A percentile compares a stretch with the other conserved stretches of the same genome.
Conservation (phyloP, 2,888 invertebrate genomes). For the Podotricha telesiphe region DNA sequence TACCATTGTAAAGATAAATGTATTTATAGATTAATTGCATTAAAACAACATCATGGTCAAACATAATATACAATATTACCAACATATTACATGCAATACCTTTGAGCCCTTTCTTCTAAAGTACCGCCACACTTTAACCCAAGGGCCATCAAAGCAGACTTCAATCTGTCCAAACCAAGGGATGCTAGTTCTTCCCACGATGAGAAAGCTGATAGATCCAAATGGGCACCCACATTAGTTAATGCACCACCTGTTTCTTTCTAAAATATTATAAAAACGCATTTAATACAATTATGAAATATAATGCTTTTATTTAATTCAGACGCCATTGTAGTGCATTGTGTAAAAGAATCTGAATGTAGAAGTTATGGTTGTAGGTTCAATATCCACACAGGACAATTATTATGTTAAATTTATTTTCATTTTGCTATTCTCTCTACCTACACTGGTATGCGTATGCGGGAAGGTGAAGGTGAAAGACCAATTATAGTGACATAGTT, state of each 20-base stretch:
- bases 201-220: conserved; percentile 99
- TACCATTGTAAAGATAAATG: not conserved
- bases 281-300: not conserved
- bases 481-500: too few species aligned
- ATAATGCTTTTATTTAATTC: too few species aligned
- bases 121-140: conserved; percentile 99
- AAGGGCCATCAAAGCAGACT: conserved; percentile 97
- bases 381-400: too few species aligned
- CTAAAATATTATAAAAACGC: conserved; percentile 59
- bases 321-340: too few species aligned
- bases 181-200: conserved; percentile 99
- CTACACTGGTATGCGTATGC: too few species aligned
- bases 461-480: too few species aligned
- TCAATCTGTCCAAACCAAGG: conserved; percentile 97
- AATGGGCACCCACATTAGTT: conserved; percentile 96
- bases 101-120: conserved; percentile 97
- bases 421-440: too few species aligned
- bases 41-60: not conserved
- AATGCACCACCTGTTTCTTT: conserved; percentile 97
- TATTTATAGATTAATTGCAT: conserved; percentile 9
- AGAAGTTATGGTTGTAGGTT: too few species aligned
- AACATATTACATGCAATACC: conserved; percentile 66
- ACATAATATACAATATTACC: not conserved
- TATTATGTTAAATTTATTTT: too few species aligned
- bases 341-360: too few species aligned